A percentile compares a stretch with the other conserved stretches of the same genome.
These are phyloP conservation scores for Meloidogyne floridensis DNA, from an alignment of 1,140 invertebrate species.

Conservation along the genomic window DNA sequence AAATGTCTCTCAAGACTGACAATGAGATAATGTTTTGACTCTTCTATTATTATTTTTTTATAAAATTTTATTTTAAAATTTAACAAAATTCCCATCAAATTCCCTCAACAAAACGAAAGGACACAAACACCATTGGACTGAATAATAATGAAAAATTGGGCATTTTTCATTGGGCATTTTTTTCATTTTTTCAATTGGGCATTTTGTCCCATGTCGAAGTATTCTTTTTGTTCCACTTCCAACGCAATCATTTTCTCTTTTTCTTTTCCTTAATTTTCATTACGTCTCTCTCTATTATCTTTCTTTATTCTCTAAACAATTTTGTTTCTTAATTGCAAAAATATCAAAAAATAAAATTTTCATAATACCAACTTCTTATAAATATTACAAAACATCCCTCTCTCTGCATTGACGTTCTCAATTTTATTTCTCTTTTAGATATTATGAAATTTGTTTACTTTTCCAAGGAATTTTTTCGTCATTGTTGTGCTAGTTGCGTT, in stretches of 20 bases:
- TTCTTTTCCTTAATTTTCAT: background rate
- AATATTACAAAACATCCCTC: background rate
- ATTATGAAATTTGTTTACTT: background rate
- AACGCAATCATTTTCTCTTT: background rate
- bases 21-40: no score
- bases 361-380: background rate
- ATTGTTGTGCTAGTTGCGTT: background rate
- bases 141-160: background rate
- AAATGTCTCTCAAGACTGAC: no score
- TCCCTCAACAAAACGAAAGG: no score
- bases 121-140: no score
- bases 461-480: background rate
- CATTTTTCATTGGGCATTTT: no score
- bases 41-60: no score
- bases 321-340: background rate
- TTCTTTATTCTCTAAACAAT: background rate
- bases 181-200: background rate
- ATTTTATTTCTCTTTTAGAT: background rate
- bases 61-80: no score
- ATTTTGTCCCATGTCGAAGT: background rate
- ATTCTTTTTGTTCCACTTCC: background rate
- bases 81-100: no score
- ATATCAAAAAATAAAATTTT: background rate
- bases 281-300: background rate
- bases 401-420: background rate